phyloP scores from a whole-genome alignment of 2,888 invertebrate genomes.

The Pterostichus madidus region DNA sequence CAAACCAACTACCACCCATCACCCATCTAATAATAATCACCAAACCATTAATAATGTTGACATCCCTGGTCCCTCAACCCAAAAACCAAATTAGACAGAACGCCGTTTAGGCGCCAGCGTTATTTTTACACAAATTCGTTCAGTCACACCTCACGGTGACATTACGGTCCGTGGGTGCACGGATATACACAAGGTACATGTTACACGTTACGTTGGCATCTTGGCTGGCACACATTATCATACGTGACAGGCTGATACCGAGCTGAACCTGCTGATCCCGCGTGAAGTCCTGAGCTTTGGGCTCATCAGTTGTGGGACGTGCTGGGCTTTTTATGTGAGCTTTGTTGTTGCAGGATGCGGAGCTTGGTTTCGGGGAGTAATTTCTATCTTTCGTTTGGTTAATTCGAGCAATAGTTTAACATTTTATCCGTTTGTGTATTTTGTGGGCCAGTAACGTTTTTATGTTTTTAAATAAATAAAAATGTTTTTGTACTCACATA shows the following conservation, averaged over 20 bases:
- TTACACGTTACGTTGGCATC: constrained; percentile 20
- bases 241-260: constrained; percentile 62
- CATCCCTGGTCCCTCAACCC: background rate
- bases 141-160: constrained; percentile 8
- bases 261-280: constrained; percentile 60
- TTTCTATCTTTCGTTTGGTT: no score
- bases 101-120: constrained; percentile 44
- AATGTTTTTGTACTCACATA: no score
- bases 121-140: constrained; percentile 46
- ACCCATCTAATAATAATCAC: constrained; percentile 4
- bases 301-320: constrained; percentile 59
- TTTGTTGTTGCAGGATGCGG: constrained; percentile 14
- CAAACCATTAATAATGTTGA: constrained; percentile 3
- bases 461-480: no score
- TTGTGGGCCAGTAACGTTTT: no score
- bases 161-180: background rate
- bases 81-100: constrained; percentile 19
- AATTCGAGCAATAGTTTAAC: no score
- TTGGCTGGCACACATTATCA: constrained; percentile 62
- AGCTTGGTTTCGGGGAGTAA: no score
- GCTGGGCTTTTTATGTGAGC: constrained; percentile 46
- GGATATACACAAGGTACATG: no score
- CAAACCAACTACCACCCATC: no score
- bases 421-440: no score
- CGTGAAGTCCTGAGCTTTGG: constrained; percentile 59